Percentiles rank a stretch among this genome's conserved stretches.
Evolutionary conservation across 2,797 vertebrate genomes (phyloP).

Genomic region (Sebastes flavidus): DNA sequence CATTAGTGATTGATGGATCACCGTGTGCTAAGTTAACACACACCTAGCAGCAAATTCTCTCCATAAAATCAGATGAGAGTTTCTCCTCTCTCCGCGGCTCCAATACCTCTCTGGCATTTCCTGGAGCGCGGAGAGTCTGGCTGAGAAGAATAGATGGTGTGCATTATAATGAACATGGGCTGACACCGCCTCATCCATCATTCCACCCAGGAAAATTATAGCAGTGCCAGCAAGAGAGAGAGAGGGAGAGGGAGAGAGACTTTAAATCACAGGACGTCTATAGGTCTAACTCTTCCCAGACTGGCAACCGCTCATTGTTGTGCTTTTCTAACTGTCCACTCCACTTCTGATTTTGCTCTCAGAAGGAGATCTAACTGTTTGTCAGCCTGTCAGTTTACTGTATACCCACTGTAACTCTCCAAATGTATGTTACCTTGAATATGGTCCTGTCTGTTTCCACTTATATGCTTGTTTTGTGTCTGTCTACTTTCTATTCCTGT

Average conservation of each 20-base stretch:
- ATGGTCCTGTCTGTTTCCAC: background rate
- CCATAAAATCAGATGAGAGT: conserved; percentile 75
- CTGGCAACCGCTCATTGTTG: conserved; percentile 65
- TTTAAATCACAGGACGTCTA: conserved; percentile 73
- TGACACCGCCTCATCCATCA: conserved; percentile 95
- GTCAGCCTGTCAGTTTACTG: conserved; percentile 46
- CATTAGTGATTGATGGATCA: conserved; percentile 81
- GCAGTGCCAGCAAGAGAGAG: conserved; percentile 69
- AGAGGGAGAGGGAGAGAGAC: conserved; percentile 53
- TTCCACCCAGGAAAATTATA: conserved; percentile 85
- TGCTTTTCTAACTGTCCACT: conserved; percentile 54
- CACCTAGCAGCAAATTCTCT: conserved; percentile 72
- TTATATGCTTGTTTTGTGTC: background rate
- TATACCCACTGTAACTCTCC: conserved; percentile 12
- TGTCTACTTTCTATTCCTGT: background rate
- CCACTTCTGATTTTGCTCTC: conserved; percentile 41
- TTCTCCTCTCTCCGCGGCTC: conserved; percentile 66
- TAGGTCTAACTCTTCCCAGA: conserved; percentile 59
- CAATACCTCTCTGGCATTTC: conserved; percentile 84
- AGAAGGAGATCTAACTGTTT: conserved; percentile 18
- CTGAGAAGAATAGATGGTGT: conserved; percentile 94
- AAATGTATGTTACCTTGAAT: background rate
- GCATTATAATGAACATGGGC: conserved; percentile 95
- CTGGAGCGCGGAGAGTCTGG: conserved; percentile 86
- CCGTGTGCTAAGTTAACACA: conserved; percentile 67